A percentile compares a stretch with the other conserved stretches of the same genome.
Conservation (phyloP, 2,888 invertebrate genomes). For the Dicranocentrus wangi region DNA sequence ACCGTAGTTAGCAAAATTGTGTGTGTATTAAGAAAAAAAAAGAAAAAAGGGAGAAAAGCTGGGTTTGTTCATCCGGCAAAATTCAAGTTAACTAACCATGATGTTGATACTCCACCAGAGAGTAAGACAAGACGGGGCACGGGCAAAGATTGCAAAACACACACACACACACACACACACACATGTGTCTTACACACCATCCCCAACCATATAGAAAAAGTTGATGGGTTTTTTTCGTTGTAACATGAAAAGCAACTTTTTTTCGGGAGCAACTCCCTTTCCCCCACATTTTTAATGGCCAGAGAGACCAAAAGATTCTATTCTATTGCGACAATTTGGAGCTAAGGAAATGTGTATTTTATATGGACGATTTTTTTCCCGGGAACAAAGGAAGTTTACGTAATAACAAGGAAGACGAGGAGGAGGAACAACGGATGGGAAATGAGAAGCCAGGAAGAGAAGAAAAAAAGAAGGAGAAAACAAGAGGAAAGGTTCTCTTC, state of each 20-base stretch:
- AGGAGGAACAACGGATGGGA: background rate
- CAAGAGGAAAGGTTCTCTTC: background rate
- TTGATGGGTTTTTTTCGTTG: background rate
- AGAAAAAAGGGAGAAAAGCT: background rate
- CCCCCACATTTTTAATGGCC: slow-evolving; percentile 2
- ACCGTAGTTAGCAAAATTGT: background rate
- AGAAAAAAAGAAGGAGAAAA: background rate
- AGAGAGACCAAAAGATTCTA: background rate
- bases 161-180: too few relatives aligned
- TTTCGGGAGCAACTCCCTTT: background rate
- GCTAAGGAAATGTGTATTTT: too few relatives aligned
- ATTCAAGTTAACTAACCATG: slow-evolving; percentile 14
- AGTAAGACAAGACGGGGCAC: too few relatives aligned
- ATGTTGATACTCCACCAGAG: background rate
- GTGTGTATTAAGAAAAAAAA: background rate
- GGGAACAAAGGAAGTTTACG: slow-evolving; percentile 6
- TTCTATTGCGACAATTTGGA: background rate
- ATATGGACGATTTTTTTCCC: too few relatives aligned
- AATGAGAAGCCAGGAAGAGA: background rate
- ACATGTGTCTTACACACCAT: too few relatives aligned
- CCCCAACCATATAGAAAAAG: too few relatives aligned
- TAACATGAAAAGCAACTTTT: background rate
- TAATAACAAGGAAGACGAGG: slow-evolving; percentile 1
- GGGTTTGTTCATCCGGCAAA: slow-evolving; percentile 2
- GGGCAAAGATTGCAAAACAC: too few relatives aligned